Conservation (phyloP, 2,888 invertebrate species). For the Sialis fuliginosa region DNA sequence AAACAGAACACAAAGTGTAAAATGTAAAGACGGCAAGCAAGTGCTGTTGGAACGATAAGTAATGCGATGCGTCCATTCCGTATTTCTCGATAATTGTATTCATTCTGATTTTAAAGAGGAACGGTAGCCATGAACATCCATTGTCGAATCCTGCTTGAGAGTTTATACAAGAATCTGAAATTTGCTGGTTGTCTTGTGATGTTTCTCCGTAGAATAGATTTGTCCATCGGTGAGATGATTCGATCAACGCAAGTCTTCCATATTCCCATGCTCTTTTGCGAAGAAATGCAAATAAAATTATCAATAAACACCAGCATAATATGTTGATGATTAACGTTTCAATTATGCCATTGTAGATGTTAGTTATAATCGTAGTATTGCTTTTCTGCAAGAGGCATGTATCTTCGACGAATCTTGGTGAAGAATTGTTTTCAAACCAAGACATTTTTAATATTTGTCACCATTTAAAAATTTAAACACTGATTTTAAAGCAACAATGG, state of each 20-base stretch:
- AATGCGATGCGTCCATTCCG: slow-evolving; percentile 86
- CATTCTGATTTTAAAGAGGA: slow-evolving; percentile 62
- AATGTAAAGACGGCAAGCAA: slow-evolving; percentile 66
- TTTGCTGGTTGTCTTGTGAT: slow-evolving; percentile 24
- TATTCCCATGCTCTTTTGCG: slow-evolving; percentile 90
- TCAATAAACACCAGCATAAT: slow-evolving; percentile 56
- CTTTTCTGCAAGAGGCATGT: slow-evolving; percentile 21
- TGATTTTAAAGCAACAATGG: too few species aligned
- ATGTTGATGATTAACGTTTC: slow-evolving; percentile 76
- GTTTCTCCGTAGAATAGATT: slow-evolving; percentile 62
- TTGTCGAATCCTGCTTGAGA: slow-evolving; percentile 52
- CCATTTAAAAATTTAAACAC: too few species aligned
- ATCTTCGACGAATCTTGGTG: slow-evolving; percentile 9
- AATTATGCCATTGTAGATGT: slow-evolving; percentile 79
- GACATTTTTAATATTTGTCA: too few species aligned
- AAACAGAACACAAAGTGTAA: slow-evolving; percentile 61
- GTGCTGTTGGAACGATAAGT: slow-evolving; percentile 84
- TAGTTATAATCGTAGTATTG: slow-evolving; percentile 36
- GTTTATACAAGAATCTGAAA: slow-evolving; percentile 33
- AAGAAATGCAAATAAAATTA: slow-evolving; percentile 66
- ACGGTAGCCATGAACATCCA: slow-evolving; percentile 56
- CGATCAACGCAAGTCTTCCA: slow-evolving; percentile 78
- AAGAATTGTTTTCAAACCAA: too few species aligned
- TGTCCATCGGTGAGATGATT: slow-evolving; percentile 74
- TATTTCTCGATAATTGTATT: slow-evolving; percentile 58